Conservation (phyloP, 1,140 invertebrate genomes). For the Alviniconcha marisindica region DNA sequence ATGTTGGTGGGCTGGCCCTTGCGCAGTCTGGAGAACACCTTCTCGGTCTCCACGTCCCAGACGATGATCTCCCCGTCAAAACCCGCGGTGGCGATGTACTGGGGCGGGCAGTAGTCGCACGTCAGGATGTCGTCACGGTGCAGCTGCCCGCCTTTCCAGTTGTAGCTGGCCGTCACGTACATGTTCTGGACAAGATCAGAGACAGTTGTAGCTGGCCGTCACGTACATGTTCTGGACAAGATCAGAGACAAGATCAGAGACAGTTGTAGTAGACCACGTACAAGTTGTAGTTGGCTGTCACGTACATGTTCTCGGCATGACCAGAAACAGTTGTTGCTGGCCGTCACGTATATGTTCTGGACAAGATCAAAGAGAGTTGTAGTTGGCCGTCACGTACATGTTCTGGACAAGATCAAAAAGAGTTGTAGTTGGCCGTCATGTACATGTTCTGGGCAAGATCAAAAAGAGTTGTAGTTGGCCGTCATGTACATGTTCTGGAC, state of each 20-base stretch:
- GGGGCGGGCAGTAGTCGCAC: conserved; percentile 67
- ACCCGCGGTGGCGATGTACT: conserved; percentile 72
- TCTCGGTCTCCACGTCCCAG: conserved; percentile 74
- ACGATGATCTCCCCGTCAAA: conserved; percentile 74
- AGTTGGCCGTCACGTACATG: conserved; percentile 69
- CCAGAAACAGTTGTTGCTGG: conserved; percentile 59
- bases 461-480: conserved; percentile 63
- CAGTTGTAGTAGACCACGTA: neutral
- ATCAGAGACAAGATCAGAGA: neutral
- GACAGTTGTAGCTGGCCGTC: conserved; percentile 63
- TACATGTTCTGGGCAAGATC: conserved; percentile 73
- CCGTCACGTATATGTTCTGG: conserved; percentile 71
- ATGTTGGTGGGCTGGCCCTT: conserved; percentile 66
- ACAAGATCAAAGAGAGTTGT: conserved; percentile 21
- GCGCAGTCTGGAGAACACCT: conserved; percentile 64
- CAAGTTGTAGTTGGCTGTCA: conserved; percentile 66
- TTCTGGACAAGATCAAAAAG: conserved; percentile 59
- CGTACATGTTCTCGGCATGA: conserved; percentile 67
- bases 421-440: conserved; percentile 65
- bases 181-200: conserved; percentile 62
- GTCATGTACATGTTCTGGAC: conserved; percentile 70
- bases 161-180: conserved; percentile 67
- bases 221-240: conserved; percentile 70
- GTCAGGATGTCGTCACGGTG: conserved; percentile 75
- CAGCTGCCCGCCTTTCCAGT: conserved; percentile 73